A percentile compares a stretch with the other conserved stretches of the same genome.
Conservation (phyloP, 1,140 invertebrate genomes). For the Drosophila ohnishii region DNA sequence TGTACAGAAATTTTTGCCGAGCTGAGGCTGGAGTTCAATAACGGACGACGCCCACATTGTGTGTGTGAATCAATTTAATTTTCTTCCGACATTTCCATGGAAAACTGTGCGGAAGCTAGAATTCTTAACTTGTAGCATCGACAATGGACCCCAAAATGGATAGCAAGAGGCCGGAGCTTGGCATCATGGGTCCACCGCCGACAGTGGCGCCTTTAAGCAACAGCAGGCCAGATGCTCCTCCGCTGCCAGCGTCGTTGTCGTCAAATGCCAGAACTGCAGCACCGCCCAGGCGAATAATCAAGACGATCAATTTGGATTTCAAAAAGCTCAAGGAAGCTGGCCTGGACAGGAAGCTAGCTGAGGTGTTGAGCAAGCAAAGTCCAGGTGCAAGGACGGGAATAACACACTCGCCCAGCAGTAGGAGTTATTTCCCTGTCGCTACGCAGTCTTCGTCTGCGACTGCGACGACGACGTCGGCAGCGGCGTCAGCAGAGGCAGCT, state of each 20-base stretch:
- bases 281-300: constrained; percentile 54
- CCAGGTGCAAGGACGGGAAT: not conserved
- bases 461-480: not conserved
- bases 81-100: constrained; percentile 7
- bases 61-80: constrained; percentile 2
- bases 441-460: constrained; percentile 10
- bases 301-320: constrained; percentile 67
- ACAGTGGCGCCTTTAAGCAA: constrained; percentile 17
- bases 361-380: constrained; percentile 63
- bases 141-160: constrained; percentile 16
- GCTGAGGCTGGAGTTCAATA: too few species aligned
- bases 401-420: not conserved
- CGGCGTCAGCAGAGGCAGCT: not conserved
- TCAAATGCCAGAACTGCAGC: constrained; percentile 14
- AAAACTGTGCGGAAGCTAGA: not conserved
- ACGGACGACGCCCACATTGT: not conserved
- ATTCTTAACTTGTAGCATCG: not conserved
- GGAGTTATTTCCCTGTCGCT: constrained; percentile 5
- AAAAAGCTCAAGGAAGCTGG: constrained; percentile 70
- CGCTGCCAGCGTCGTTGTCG: constrained; percentile 3
- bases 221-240: constrained; percentile 6
- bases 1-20: not conserved
- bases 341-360: constrained; percentile 68
- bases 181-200: constrained; percentile 34
- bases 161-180: constrained; percentile 2